Conservation (phyloP, 2,113 vertebrate species). For the Rhynchomys soricoides region DNA sequence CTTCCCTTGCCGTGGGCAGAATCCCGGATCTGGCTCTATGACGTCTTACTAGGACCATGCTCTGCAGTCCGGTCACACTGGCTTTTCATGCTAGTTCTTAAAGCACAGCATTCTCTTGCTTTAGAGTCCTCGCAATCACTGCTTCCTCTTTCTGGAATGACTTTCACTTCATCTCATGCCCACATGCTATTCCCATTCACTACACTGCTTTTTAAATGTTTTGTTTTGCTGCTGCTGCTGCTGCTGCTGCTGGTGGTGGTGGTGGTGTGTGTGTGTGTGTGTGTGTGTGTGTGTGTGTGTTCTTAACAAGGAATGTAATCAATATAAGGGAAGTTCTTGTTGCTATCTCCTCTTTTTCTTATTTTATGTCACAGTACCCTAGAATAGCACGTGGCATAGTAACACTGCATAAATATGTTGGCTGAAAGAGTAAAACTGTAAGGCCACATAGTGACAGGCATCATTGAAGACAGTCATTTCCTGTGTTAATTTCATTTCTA, state of each 20-base stretch:
- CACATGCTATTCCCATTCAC: not conserved
- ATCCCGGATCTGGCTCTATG: not conserved
- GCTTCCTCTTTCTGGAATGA: not conserved
- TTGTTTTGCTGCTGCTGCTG: not conserved
- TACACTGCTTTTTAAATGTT: not conserved
- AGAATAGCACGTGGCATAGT: not conserved
- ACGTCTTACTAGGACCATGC: not conserved
- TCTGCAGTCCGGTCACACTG: not conserved
- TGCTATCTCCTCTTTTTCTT: not conserved
- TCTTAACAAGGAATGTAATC: not conserved
- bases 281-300: not conserved
- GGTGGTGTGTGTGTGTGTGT: not conserved
- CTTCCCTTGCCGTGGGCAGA: no score
- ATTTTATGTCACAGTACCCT: not conserved
- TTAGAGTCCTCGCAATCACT: not conserved
- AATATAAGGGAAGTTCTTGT: not conserved
- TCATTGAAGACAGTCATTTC: not conserved
- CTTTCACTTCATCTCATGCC: not conserved
- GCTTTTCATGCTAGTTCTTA: not conserved
- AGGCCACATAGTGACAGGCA: not conserved
- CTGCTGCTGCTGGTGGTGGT: no score
- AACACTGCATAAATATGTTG: not conserved
- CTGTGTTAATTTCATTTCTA: not conserved
- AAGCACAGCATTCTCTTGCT: not conserved
- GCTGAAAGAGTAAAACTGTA: constrained; percentile 5